Conservation (phyloP, 2,113 vertebrate genomes). For the Connochaetes taurinus region DNA sequence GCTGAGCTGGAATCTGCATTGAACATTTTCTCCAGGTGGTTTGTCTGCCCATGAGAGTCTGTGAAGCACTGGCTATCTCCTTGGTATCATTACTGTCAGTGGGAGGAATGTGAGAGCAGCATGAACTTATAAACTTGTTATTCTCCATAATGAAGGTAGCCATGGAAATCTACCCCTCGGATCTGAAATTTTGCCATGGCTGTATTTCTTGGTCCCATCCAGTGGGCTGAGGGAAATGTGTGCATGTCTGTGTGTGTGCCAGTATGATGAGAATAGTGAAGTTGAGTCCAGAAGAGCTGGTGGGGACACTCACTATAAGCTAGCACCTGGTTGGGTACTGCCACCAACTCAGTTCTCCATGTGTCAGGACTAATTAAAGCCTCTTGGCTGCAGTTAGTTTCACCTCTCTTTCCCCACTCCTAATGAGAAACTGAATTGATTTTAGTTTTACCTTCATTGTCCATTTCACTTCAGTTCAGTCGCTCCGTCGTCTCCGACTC, state of each 20-base stretch:
- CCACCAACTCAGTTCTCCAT: neutral
- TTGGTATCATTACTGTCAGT: neutral
- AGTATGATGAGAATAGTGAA: neutral
- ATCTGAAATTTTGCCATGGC: neutral
- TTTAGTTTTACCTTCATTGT: neutral
- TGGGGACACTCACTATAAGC: neutral
- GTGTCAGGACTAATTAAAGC: neutral
- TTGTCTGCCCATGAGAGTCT: neutral
- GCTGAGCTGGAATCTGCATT: neutral
- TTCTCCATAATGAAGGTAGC: neutral
- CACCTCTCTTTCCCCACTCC: neutral
- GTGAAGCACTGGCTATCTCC: neutral
- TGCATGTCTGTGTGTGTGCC: neutral
- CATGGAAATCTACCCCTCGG: neutral
- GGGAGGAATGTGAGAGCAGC: neutral
- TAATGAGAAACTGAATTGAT: neutral
- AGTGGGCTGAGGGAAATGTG: neutral
- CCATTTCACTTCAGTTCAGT: neutral
- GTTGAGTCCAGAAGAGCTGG: neutral
- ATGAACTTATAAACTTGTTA: neutral
- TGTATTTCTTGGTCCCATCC: neutral
- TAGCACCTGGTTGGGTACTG: neutral
- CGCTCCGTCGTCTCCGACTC: rapidly evolving
- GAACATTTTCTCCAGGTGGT: neutral
- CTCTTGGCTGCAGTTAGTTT: neutral